Conservation (phyloP, 2,113 vertebrate species). For the Pachypanchax playfairii region DNA sequence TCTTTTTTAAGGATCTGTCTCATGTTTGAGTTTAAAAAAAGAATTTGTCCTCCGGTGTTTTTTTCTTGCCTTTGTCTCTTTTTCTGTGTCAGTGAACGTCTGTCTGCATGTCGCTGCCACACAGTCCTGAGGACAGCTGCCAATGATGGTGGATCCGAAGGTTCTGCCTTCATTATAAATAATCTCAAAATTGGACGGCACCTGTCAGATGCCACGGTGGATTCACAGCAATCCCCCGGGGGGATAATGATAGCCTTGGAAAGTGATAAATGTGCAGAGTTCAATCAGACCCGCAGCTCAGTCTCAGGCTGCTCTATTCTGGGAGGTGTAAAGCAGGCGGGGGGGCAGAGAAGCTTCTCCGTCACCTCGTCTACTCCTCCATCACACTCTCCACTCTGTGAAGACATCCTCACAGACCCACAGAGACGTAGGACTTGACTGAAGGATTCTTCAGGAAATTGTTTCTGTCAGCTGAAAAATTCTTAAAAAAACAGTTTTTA, state of each 20-base stretch:
- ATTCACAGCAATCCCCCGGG: slow-evolving; percentile 61
- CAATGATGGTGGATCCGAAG: slow-evolving; percentile 51
- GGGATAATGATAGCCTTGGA: slow-evolving; percentile 77
- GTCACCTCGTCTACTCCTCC: slow-evolving; percentile 31
- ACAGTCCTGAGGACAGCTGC: slow-evolving; percentile 62
- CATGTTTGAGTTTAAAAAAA: neutral
- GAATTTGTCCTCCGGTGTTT: neutral
- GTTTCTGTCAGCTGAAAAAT: neutral
- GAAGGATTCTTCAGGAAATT: slow-evolving; percentile 7
- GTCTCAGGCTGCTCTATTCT: slow-evolving; percentile 63
- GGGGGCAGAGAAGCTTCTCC: slow-evolving; percentile 28
- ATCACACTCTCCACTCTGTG: neutral
- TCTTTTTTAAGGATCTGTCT: neutral
- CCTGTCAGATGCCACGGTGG: slow-evolving; percentile 67
- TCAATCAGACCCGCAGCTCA: slow-evolving; percentile 71
- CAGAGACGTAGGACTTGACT: slow-evolving; percentile 1
- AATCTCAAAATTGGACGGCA: slow-evolving; percentile 74
- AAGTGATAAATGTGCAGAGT: slow-evolving; percentile 74
- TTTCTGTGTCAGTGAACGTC: too few relatives aligned
- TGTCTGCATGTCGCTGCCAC: slow-evolving; percentile 30
- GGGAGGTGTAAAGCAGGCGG: slow-evolving; percentile 55
- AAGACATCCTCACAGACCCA: slow-evolving; percentile 10
- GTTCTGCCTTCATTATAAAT: slow-evolving; percentile 74
- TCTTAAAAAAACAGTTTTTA: neutral
- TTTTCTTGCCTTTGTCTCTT: neutral